Conservation (phyloP, 2,113 vertebrate species). For the Marmota monax region DNA sequence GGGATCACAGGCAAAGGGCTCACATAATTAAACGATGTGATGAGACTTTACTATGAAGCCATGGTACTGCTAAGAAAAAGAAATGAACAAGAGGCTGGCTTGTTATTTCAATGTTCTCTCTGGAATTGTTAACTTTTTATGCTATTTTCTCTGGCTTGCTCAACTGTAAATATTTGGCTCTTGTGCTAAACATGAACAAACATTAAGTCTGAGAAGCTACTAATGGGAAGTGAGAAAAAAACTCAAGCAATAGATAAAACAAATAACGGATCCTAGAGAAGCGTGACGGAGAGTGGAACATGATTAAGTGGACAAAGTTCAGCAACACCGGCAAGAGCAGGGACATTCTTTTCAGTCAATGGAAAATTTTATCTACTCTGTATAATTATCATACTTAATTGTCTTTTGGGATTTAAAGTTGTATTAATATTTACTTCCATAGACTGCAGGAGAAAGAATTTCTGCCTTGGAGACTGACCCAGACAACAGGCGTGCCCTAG, state of each 20-base stretch:
- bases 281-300: neutral
- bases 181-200: slow-evolving; percentile 65
- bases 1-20: neutral
- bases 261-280: slow-evolving; percentile 47
- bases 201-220: slow-evolving; percentile 59
- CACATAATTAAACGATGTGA: neutral
- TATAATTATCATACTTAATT: neutral
- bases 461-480: neutral
- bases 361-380: neutral
- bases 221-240: slow-evolving; percentile 71
- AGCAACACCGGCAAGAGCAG: neutral
- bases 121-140: slow-evolving; percentile 69
- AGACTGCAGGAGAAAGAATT: neutral
- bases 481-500: neutral
- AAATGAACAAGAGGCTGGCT: neutral
- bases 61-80: neutral
- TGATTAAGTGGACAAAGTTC: neutral
- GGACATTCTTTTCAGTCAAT: neutral
- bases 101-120: slow-evolving; percentile 21
- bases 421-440: neutral
- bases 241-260: slow-evolving; percentile 66
- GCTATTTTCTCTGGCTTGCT: slow-evolving; percentile 66
- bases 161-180: slow-evolving; percentile 78
- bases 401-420: neutral
- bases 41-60: neutral